These are phyloP conservation scores for Pocillopora verrucosa DNA, from an alignment of 64 coral and sea anemone species.

Conservation along the genomic window DNA sequence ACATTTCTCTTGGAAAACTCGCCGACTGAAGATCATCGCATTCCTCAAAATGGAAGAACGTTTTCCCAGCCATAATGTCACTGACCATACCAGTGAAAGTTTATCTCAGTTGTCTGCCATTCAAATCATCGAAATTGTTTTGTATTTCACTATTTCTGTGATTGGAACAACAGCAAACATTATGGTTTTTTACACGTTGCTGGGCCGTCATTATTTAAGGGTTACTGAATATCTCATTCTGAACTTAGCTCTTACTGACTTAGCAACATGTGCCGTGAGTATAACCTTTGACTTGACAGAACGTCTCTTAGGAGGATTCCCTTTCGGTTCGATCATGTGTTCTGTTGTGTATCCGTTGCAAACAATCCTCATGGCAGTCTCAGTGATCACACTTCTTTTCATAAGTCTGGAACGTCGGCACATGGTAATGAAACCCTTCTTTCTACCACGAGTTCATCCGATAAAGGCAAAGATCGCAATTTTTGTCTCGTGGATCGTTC, in stretches of 20 bases:
- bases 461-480: constrained; percentile 10
- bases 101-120: too few relatives aligned
- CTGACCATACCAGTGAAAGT: too few relatives aligned
- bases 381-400: constrained; percentile 41
- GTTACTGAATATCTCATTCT: constrained; percentile 58
- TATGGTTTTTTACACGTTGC: too few relatives aligned
- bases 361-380: constrained; percentile 46
- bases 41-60: too few relatives aligned
- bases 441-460: constrained; percentile 13
- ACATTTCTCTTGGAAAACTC: too few relatives aligned
- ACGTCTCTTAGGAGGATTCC: constrained; percentile 8
- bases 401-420: constrained; percentile 43
- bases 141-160: too few relatives aligned
- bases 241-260: constrained; percentile 52
- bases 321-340: constrained; percentile 38
- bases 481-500: background rate
- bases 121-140: too few relatives aligned
- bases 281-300: constrained; percentile 51
- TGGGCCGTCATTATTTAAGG: background rate
- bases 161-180: too few relatives aligned
- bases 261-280: constrained; percentile 28
- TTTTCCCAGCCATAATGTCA: too few relatives aligned
- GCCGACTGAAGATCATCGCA: too few relatives aligned
- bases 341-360: constrained; percentile 63
- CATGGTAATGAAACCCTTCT: constrained; percentile 45